Conservation (phyloP, 2,888 invertebrate genomes). For the Hartigia nigra region DNA sequence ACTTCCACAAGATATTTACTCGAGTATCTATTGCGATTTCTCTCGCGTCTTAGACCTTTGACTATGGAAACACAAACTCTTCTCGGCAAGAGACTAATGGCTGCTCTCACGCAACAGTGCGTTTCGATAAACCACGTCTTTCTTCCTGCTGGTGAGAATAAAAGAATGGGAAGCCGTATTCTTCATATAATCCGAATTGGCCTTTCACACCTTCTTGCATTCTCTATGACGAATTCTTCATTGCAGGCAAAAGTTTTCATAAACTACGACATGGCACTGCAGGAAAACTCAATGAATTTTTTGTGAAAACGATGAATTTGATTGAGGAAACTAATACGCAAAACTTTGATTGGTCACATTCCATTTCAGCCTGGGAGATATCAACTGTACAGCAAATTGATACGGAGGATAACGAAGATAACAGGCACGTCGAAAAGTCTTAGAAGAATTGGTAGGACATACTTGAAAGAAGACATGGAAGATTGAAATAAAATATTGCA, state of each 20-base stretch:
- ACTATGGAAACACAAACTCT: constrained; percentile 71
- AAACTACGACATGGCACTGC: constrained; percentile 56
- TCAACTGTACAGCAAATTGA: neutral
- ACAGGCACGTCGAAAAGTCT: neutral
- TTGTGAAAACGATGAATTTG: constrained; percentile 49
- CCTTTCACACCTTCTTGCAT: neutral
- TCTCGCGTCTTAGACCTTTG: constrained; percentile 75
- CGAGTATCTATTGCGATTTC: constrained; percentile 79
- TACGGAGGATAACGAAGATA: neutral
- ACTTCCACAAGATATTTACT: constrained; percentile 74
- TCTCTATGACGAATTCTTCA: neutral
- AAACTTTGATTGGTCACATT: constrained; percentile 46
- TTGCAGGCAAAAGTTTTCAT: constrained; percentile 51
- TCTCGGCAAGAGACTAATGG: constrained; percentile 74
- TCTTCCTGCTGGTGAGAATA: constrained; percentile 63
- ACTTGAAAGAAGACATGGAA: neutral
- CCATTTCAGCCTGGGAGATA: constrained; percentile 50
- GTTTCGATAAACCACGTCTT: constrained; percentile 67
- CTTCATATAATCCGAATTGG: neutral
- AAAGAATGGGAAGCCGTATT: neutral
- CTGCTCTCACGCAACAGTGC: constrained; percentile 76
- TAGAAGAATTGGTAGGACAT: neutral
- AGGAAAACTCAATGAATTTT: constrained; percentile 55
- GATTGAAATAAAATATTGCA: neutral
- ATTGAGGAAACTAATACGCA: constrained; percentile 59